Percentiles rank a stretch among this genome's conserved stretches.
Conservation (phyloP, 1,140 invertebrate genomes). For the Limonius californicus region DNA sequence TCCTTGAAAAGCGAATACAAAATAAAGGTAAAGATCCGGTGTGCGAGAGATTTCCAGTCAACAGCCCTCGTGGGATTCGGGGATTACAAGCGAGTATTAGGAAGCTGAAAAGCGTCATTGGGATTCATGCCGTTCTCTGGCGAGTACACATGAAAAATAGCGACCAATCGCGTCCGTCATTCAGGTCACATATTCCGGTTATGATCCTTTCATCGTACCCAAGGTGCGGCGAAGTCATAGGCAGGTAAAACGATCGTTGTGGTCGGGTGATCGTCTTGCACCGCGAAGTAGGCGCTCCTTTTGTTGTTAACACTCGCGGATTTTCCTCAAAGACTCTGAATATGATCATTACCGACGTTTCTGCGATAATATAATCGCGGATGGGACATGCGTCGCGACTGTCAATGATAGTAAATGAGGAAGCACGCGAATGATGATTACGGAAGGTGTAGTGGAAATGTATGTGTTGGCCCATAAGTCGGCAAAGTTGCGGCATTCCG, state of each 20-base stretch:
- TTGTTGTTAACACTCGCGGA: neutral
- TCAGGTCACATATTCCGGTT: neutral
- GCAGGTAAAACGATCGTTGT: neutral
- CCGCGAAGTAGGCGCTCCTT: neutral
- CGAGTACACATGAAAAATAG: constrained; percentile 2
- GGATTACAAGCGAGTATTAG: neutral
- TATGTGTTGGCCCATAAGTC: neutral
- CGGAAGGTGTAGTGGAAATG: neutral
- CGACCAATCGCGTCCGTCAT: neutral
- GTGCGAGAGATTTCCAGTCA: too few relatives aligned
- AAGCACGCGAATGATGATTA: neutral
- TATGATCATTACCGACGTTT: neutral
- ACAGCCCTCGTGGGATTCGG: neutral
- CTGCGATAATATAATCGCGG: neutral
- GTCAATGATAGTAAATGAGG: constrained; percentile 1
- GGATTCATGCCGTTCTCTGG: constrained; percentile 1
- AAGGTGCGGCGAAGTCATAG: neutral
- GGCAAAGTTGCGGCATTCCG: neutral
- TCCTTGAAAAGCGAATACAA: too few relatives aligned
- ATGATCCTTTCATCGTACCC: constrained; percentile 1
- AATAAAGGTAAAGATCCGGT: too few relatives aligned
- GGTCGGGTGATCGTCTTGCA: neutral
- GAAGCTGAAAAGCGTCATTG: neutral
- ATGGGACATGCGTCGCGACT: neutral
- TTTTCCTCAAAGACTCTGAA: neutral